phyloP scores from a whole-genome alignment of 2,113 vertebrate species.

The Brachyhypopomus gauderio region DNA sequence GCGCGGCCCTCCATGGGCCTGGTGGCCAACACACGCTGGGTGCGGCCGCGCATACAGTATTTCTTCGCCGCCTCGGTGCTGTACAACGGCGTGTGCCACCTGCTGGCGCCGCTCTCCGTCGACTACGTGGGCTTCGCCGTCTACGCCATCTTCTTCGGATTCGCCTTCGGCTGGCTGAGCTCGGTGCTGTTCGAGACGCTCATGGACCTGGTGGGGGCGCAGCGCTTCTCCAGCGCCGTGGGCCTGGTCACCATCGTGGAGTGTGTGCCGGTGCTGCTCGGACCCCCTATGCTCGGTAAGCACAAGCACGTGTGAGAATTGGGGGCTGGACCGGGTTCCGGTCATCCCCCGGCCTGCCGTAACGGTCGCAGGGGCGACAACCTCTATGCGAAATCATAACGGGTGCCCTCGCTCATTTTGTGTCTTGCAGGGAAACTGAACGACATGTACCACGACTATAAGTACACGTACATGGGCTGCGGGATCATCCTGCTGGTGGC shows the following conservation, averaged over 20 bases:
- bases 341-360: background rate
- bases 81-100: conserved; percentile 90
- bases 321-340: background rate
- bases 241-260: conserved; percentile 96
- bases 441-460: conserved; percentile 82
- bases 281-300: conserved; percentile 91
- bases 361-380: no score
- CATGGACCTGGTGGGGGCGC: conserved; percentile 93
- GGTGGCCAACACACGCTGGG: conserved; percentile 89
- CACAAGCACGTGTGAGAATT: background rate
- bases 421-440: conserved; percentile 70
- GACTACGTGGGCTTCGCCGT: conserved; percentile 84
- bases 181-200: conserved; percentile 92
- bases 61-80: conserved; percentile 87
- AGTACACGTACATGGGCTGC: conserved; percentile 89
- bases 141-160: conserved; percentile 92
- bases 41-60: conserved; percentile 91
- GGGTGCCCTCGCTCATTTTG: background rate
- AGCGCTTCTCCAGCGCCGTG: conserved; percentile 93
- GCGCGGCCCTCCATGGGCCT: conserved; percentile 96
- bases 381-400: background rate
- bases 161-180: conserved; percentile 96
- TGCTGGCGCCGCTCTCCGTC: conserved; percentile 80
- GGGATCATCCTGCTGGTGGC: conserved; percentile 83
- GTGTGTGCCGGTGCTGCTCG: conserved; percentile 90